These are phyloP conservation scores for Pogonomyrmex californicus DNA, from an alignment of 1,140 invertebrate species.

Conservation along the genomic window DNA sequence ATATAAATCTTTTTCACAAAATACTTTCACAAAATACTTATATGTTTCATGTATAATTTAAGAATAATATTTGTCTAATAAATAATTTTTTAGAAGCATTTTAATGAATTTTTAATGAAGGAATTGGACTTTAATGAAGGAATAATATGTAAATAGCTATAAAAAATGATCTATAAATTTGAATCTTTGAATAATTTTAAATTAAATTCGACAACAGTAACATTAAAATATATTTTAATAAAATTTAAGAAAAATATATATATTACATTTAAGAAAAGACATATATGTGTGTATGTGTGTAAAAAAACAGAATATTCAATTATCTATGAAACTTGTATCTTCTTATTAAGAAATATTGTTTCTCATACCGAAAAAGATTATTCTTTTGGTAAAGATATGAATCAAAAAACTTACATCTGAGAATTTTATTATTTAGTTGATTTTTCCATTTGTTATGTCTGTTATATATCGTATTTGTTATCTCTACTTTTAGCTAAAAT, in stretches of 20 bases:
- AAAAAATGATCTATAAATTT: too few species aligned
- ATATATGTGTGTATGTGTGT: background rate
- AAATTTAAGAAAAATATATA: background rate
- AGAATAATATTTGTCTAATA: background rate
- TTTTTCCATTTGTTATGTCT: background rate
- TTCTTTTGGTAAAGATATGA: background rate
- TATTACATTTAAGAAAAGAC: background rate
- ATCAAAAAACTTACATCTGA: slow-evolving; percentile 7
- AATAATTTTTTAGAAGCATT: too few species aligned
- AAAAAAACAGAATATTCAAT: background rate
- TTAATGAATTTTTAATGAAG: too few species aligned
- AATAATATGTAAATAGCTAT: too few species aligned
- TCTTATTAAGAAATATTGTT: background rate
- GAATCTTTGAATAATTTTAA: background rate
- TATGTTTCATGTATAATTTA: background rate
- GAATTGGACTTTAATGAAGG: too few species aligned
- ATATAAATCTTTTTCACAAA: background rate
- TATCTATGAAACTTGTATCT: background rate
- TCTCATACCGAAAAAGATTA: background rate
- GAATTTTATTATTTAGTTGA: background rate
- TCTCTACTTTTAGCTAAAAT: slow-evolving; percentile 6
- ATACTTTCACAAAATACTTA: background rate
- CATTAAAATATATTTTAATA: background rate
- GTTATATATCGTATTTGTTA: background rate
- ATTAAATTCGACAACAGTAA: background rate